A percentile compares a stretch with the other conserved stretches of the same genome.
phyloP scores from a whole-genome alignment of 2,797 vertebrate genomes.

The Coregonus ussuriensis region DNA sequence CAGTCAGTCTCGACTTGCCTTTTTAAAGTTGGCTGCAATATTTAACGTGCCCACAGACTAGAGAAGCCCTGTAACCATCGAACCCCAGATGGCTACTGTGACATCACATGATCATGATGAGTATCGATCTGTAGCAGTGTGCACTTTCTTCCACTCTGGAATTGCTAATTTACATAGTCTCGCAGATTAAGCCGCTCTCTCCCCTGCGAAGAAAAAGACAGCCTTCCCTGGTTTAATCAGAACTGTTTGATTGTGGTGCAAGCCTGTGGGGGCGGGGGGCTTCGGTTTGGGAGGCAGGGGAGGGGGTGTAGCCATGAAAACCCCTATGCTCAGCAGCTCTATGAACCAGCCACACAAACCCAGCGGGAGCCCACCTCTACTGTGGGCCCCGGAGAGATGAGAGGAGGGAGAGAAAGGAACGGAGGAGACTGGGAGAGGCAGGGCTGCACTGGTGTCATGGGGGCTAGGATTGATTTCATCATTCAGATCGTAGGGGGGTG shows the following conservation, averaged over 20 bases:
- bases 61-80: not conserved
- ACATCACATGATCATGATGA: constrained; percentile 37
- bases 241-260: constrained; percentile 43
- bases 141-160: constrained; percentile 9
- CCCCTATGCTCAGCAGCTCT: constrained; percentile 25
- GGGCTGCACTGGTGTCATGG: constrained; percentile 28
- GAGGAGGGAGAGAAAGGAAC: not conserved
- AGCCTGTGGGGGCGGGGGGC: constrained; percentile 15
- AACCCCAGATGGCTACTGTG: constrained; percentile 22
- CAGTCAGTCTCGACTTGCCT: no score
- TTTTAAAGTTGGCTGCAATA: no score
- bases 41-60: no score
- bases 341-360: constrained; percentile 32
- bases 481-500: constrained; percentile 27
- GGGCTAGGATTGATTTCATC: constrained; percentile 53
- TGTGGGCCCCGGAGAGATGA: constrained; percentile 16
- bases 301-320: constrained; percentile 9
- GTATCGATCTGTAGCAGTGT: constrained; percentile 41
- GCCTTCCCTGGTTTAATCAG: constrained; percentile 36
- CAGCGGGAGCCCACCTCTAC: constrained; percentile 37
- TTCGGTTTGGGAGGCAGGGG: not conserved
- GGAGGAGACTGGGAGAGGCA: not conserved
- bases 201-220: constrained; percentile 17
- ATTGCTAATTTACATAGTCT: not conserved
- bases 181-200: constrained; percentile 34